Evolutionary conservation across 1,140 invertebrate genomes (phyloP), one percentile per base, ranked within the genome.

Genomic region (Vanessa atalanta): DNA sequence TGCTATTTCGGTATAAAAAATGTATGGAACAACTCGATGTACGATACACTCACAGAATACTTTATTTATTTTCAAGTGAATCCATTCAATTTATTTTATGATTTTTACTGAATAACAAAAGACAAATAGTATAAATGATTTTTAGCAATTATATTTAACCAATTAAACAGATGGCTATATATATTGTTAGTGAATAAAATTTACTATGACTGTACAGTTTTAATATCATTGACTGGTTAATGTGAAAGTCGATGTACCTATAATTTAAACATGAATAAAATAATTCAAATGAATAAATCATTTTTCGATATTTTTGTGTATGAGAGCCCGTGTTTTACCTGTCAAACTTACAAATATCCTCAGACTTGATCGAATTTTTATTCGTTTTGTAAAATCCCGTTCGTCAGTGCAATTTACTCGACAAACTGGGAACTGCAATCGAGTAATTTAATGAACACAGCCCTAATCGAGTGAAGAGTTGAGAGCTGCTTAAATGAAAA

Each of bases 371-470:
- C 13, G 70, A 65, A 31, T 75, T 76, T 81, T 73, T 76, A 50
- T 66, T 73, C 75, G 37, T 65, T 73, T 73, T 70, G 61, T 37
- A 65, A 66, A 83, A 84, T 85, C 75, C 70, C 76, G 74, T 83
- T 85, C 81, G 79, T 82, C 86, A 86, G 82, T 84, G 83, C 83
- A 88, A 88, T 87, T 80, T 82, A 79, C 79, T 82, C 80, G 75
- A 84, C 84, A 86, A 88, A 86, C 84, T 87, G 81, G 84, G 84
- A 82, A 82, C 71, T 79, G 84, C 84, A 90, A 91, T 91, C 87
- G 76, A 65, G 83, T 90, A 88, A 91, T 88, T 90, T 81, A 85
- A 91, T 91, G 82, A 89, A 90, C 87, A 87, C 84, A 85, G 86
- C 83, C 75, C 83, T 85, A 91, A 89, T 89, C 87, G 83, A 89